These are phyloP conservation scores for Lacanobia wlatinum DNA, from an alignment of 2,888 invertebrate genomes.

Conservation along the genomic window DNA sequence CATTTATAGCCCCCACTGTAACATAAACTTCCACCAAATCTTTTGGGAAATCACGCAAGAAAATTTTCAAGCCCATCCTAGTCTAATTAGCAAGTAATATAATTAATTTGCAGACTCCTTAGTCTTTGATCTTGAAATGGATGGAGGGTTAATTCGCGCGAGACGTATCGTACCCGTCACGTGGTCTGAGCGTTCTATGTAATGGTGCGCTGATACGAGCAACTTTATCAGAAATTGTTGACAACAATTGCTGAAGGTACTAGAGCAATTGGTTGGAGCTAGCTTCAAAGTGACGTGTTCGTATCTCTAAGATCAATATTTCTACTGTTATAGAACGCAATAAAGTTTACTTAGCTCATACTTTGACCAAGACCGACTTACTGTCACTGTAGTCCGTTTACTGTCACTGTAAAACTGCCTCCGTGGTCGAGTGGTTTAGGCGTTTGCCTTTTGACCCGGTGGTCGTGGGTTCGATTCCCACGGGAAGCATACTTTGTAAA, in stretches of 20 bases:
- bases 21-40: slow-evolving; percentile 14
- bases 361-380: too few relatives aligned
- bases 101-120: slow-evolving; percentile 38
- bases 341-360: too few relatives aligned
- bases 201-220: neutral
- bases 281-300: too few relatives aligned
- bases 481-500: too few relatives aligned
- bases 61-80: slow-evolving; percentile 24
- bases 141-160: slow-evolving; percentile 14
- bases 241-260: neutral
- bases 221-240: neutral
- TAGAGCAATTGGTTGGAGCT: neutral
- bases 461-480: too few relatives aligned
- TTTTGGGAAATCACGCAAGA: slow-evolving; percentile 47
- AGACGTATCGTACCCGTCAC: slow-evolving; percentile 17
- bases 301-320: too few relatives aligned
- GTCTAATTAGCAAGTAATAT: slow-evolving; percentile 43
- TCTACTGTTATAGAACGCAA: too few relatives aligned
- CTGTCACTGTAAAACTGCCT: too few relatives aligned
- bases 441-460: too few relatives aligned
- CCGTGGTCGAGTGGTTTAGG: too few relatives aligned
- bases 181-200: neutral
- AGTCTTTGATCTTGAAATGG: slow-evolving; percentile 39
- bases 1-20: neutral
- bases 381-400: too few relatives aligned